Evolutionary conservation across 53 echinoderm and acorn worm species (phyloP).

Genomic region (Mesocentrotus franciscanus): DNA sequence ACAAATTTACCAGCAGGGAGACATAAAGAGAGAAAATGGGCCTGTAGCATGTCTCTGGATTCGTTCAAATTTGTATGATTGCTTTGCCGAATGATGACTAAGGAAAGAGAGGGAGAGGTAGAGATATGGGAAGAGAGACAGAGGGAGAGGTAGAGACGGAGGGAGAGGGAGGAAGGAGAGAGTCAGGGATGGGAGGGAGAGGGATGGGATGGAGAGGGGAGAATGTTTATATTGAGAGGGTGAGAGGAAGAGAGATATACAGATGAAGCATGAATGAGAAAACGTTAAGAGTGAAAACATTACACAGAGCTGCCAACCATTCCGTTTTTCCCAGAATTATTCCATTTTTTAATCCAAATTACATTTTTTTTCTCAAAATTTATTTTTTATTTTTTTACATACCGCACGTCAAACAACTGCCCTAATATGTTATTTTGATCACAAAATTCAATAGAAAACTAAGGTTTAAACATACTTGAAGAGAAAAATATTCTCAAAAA

Average conservation of each 20-base stretch:
- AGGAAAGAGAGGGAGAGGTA: not conserved
- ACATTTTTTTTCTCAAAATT: too few species aligned
- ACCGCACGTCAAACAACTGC: too few species aligned
- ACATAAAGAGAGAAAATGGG: not conserved
- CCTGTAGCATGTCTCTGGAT: not conserved
- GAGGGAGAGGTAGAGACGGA: not conserved
- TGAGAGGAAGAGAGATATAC: not conserved
- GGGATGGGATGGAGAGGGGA: not conserved
- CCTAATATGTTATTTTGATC: too few species aligned
- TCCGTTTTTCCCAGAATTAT: too few species aligned
- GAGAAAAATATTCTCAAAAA: too few species aligned
- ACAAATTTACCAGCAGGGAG: slow-evolving; percentile 25
- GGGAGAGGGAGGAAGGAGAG: not conserved
- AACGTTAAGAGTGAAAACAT: not conserved
- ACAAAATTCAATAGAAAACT: too few species aligned
- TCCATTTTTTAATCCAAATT: too few species aligned
- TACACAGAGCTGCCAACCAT: too few species aligned
- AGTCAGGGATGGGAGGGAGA: not conserved
- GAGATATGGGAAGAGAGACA: not conserved
- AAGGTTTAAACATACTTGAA: too few species aligned
- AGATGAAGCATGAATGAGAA: not conserved
- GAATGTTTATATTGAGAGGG: not conserved
- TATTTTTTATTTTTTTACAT: too few species aligned
- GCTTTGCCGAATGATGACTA: not conserved
- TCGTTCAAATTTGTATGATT: not conserved